A percentile compares a stretch with the other conserved stretches of the same genome.
phyloP scores from a whole-genome alignment of 2,797 vertebrate species.

The Bradypodion pumilum region DNA sequence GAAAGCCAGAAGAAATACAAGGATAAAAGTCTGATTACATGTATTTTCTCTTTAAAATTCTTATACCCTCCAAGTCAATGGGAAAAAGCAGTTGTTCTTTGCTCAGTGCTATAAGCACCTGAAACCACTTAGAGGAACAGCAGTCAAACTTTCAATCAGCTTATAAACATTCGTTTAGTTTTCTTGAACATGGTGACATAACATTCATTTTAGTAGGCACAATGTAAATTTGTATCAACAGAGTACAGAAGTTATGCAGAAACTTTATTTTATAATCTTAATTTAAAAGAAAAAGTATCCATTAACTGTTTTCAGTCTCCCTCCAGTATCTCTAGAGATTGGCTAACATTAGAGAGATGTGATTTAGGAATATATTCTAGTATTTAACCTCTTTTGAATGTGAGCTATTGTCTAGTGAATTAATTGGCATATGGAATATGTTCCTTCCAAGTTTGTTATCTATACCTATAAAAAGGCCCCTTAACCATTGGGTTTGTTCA shows the following conservation, averaged over 20 bases:
- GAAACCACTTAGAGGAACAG: slow-evolving; percentile 73
- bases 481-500: no score
- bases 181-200: slow-evolving; percentile 60
- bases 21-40: slow-evolving; percentile 28
- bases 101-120: slow-evolving; percentile 74
- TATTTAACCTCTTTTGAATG: background rate
- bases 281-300: slow-evolving; percentile 64
- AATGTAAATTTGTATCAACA: slow-evolving; percentile 53
- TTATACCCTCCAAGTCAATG: slow-evolving; percentile 36
- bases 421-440: background rate
- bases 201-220: slow-evolving; percentile 61
- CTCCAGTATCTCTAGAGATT: slow-evolving; percentile 39
- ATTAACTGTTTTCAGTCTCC: slow-evolving; percentile 64
- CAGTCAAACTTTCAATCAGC: slow-evolving; percentile 72
- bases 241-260: slow-evolving; percentile 55
- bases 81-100: slow-evolving; percentile 70
- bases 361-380: slow-evolving; percentile 32
- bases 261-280: slow-evolving; percentile 65
- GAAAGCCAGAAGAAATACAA: slow-evolving; percentile 26
- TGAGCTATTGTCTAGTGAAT: background rate
- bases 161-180: slow-evolving; percentile 74
- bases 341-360: slow-evolving; percentile 55
- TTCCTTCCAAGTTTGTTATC: no score
- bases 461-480: no score
- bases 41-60: slow-evolving; percentile 40